phyloP scores from a whole-genome alignment of 1,140 invertebrate genomes.

The Rhopalosiphum padi region DNA sequence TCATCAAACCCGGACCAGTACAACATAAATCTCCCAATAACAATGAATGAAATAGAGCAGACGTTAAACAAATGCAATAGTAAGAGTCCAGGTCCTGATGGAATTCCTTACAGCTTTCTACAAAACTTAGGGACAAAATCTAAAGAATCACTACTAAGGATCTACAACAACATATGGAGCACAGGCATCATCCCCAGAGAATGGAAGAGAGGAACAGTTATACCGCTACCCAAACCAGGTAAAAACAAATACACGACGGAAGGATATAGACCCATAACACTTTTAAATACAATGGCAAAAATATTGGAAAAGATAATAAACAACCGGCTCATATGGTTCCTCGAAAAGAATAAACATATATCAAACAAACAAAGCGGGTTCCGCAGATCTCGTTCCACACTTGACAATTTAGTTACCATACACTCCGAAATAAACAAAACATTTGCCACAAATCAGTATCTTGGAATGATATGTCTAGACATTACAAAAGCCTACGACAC shows the following conservation, averaged over 20 bases:
- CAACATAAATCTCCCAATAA: neutral
- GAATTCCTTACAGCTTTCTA: neutral
- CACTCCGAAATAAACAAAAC: neutral
- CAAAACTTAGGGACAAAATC: neutral
- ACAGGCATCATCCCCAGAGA: neutral
- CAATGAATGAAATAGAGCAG: neutral
- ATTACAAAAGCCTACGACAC: too few relatives aligned
- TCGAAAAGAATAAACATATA: too few relatives aligned
- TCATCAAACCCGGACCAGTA: too few relatives aligned
- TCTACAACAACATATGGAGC: neutral
- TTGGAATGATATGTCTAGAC: too few relatives aligned
- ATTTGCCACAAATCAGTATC: neutral
- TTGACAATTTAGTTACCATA: neutral
- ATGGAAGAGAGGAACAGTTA: neutral
- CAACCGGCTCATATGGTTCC: too few relatives aligned
- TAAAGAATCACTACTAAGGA: neutral
- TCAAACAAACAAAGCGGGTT: neutral
- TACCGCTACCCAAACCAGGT: neutral
- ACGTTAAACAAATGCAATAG: neutral
- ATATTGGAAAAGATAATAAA: neutral
- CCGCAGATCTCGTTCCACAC: neutral
- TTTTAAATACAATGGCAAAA: neutral
- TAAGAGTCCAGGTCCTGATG: neutral
- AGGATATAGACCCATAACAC: conserved; percentile 71
- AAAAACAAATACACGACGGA: conserved; percentile 64